These are phyloP conservation scores for Formica aserva DNA, from an alignment of 2,888 invertebrate genomes.

Conservation along the genomic window DNA sequence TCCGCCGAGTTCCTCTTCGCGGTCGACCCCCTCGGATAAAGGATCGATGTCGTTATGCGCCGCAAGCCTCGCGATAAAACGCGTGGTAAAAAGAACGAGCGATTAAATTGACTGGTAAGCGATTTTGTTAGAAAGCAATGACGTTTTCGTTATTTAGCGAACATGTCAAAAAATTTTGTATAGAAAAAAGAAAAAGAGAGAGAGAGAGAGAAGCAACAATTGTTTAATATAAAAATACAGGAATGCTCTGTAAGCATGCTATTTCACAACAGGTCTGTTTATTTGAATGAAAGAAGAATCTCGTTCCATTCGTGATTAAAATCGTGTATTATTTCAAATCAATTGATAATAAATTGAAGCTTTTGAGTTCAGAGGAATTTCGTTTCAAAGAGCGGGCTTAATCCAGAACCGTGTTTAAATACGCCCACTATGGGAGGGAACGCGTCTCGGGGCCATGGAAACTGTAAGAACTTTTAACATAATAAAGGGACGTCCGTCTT, in stretches of 20 bases:
- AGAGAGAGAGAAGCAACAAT: background rate
- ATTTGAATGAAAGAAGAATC: background rate
- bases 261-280: background rate
- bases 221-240: background rate
- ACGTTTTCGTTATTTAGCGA: background rate
- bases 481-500: conserved; percentile 68
- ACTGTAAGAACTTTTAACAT: conserved; percentile 74
- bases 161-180: background rate
- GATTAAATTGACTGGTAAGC: conserved; percentile 1
- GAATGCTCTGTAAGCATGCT: background rate
- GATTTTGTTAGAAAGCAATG: background rate
- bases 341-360: conserved; percentile 24
- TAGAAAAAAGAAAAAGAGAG: background rate
- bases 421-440: background rate
- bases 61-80: background rate
- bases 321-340: conserved; percentile 1
- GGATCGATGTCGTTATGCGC: background rate
- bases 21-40: conserved; percentile 2
- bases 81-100: background rate
- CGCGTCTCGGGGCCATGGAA: conserved; percentile 27
- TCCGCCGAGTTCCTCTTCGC: background rate
- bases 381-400: conserved; percentile 16
- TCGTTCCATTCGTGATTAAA: background rate
- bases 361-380: conserved; percentile 1
- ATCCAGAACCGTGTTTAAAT: conserved; percentile 36